A percentile compares a stretch with the other conserved stretches of the same genome.
Conservation (phyloP, 2,888 invertebrate species). For the Autographa pulchrina region DNA sequence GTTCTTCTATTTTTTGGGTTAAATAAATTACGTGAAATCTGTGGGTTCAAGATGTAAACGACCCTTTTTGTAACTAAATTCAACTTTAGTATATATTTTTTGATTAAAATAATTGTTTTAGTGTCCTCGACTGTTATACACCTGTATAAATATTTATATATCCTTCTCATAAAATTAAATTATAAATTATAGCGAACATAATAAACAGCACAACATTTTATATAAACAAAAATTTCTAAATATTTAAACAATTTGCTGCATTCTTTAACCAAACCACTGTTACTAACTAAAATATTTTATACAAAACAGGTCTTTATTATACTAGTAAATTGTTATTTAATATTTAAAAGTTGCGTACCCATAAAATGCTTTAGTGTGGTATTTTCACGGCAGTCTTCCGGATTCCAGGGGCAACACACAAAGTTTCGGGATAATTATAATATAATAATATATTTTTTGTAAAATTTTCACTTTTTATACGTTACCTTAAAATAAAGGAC, state of each 20-base stretch:
- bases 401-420: conserved; percentile 15
- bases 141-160: too few species aligned
- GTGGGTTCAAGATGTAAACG: background rate
- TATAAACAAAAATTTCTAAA: background rate
- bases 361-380: conserved; percentile 30
- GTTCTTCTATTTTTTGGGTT: background rate
- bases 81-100: too few species aligned
- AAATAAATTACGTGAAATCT: background rate
- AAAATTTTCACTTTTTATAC: background rate
- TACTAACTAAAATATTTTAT: conserved; percentile 25
- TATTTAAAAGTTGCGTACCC: conserved; percentile 41
- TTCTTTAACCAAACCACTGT: background rate
- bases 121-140: too few species aligned
- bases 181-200: too few species aligned
- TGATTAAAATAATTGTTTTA: too few species aligned
- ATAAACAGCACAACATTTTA: too few species aligned
- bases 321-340: conserved; percentile 42
- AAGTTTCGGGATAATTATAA: background rate
- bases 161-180: too few species aligned
- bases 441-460: background rate
- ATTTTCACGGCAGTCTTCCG: conserved; percentile 29
- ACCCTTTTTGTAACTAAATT: too few species aligned
- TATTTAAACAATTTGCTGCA: background rate
- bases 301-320: conserved; percentile 34
- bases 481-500: background rate